phyloP scores from a whole-genome alignment of 1,140 invertebrate genomes.

The Marisa cornuarietis region DNA sequence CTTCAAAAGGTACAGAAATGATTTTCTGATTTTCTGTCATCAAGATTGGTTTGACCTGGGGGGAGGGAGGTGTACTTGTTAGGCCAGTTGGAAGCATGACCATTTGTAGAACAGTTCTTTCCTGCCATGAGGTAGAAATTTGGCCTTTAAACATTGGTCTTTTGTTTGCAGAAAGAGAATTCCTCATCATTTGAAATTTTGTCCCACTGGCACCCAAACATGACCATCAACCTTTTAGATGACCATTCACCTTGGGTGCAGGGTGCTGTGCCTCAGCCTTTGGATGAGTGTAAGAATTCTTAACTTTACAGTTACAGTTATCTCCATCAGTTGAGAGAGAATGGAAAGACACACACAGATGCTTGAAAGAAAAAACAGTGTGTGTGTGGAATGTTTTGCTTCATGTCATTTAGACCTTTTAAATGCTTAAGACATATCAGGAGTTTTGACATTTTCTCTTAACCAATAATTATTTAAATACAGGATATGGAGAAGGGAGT shows the following conservation, averaged over 20 bases:
- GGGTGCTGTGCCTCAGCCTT: slow-evolving; percentile 84
- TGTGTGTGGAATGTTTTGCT: neutral
- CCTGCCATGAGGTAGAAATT: too few relatives aligned
- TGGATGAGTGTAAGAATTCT: slow-evolving; percentile 83
- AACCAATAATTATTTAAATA: neutral
- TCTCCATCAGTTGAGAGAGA: neutral
- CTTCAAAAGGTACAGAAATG: slow-evolving; percentile 53
- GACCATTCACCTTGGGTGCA: slow-evolving; percentile 94
- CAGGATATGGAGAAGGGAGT: too few relatives aligned
- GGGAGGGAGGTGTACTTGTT: neutral
- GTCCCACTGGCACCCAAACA: slow-evolving; percentile 99
- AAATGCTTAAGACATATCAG: too few relatives aligned
- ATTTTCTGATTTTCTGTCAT: neutral
- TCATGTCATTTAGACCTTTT: too few relatives aligned
- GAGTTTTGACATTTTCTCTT: too few relatives aligned
- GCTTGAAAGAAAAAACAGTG: neutral
- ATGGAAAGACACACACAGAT: neutral
- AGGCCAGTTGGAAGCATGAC: too few relatives aligned
- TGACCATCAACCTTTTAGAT: slow-evolving; percentile 93
- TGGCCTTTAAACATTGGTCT: neutral
- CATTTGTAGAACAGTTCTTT: too few relatives aligned
- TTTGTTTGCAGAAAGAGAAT: slow-evolving; percentile 53
- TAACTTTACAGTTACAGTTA: slow-evolving; percentile 9
- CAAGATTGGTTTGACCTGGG: neutral
- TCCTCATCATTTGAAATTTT: slow-evolving; percentile 75